Evolutionary conservation across 2,797 vertebrate genomes (phyloP).

Genomic region (Phalloptychus januarius): DNA sequence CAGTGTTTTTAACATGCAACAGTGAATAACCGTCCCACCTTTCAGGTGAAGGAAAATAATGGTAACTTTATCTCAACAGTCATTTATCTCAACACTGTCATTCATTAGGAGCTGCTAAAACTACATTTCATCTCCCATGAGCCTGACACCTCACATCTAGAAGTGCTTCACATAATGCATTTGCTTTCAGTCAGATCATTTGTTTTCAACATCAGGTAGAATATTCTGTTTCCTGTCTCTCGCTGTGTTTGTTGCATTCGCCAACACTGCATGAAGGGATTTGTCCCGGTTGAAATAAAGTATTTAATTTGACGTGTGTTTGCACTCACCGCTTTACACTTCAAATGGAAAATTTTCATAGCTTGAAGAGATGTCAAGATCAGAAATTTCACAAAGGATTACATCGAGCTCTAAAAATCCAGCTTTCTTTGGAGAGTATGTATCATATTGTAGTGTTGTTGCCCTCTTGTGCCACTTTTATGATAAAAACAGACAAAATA

Average conservation of each 20-base stretch:
- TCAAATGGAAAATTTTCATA: conserved; percentile 13
- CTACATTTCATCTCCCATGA: neutral
- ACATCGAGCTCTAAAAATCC: neutral
- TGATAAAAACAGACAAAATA: neutral
- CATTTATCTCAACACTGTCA: conserved; percentile 17
- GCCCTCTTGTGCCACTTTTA: neutral
- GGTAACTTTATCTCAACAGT: conserved; percentile 28
- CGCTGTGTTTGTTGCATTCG: neutral
- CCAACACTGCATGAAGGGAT: conserved; percentile 33
- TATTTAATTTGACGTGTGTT: conserved; percentile 11
- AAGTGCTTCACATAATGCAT: neutral
- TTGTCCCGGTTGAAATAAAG: conserved; percentile 28
- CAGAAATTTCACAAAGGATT: neutral
- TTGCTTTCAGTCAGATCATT: conserved; percentile 15
- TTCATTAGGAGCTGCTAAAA: conserved; percentile 7
- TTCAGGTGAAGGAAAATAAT: conserved; percentile 10
- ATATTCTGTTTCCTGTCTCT: conserved; percentile 6
- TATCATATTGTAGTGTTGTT: neutral
- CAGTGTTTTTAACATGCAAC: conserved; percentile 33
- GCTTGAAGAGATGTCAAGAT: conserved; percentile 1
- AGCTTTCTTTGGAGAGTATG: neutral
- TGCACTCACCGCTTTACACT: conserved; percentile 11
- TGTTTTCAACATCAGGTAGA: conserved; percentile 10
- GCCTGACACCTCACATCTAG: conserved; percentile 5
- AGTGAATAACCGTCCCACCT: conserved; percentile 10